Conservation (phyloP, 2,797 vertebrate species). For the Artibeus lituratus region DNA sequence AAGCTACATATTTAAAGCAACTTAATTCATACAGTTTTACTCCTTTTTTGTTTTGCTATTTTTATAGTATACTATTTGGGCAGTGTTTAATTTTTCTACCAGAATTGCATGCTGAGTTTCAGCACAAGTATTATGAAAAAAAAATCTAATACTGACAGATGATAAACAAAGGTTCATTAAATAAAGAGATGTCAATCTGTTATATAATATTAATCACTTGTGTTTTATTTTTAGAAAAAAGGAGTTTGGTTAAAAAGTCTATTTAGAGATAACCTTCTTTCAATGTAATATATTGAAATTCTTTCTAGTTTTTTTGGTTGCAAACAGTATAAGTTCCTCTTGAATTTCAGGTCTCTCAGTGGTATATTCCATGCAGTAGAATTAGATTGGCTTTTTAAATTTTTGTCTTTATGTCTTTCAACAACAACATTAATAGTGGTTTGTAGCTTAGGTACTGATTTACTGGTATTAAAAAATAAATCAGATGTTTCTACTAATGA, state of each 20-base stretch:
- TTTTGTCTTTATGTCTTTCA: not conserved
- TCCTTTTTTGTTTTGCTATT: not conserved
- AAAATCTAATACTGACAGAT: not conserved
- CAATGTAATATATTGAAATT: not conserved
- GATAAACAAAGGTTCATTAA: not conserved
- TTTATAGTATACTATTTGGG: not conserved
- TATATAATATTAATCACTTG: not conserved
- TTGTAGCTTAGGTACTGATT: not conserved
- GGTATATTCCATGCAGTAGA: not conserved
- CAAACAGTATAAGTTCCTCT: not conserved
- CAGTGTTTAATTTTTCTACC: not conserved
- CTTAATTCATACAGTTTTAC: not conserved
- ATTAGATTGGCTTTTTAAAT: not conserved
- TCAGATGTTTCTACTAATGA: not conserved
- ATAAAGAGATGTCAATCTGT: not conserved
- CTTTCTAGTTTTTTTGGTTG: not conserved
- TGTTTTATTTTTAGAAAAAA: not conserved
- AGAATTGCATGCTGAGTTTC: not conserved
- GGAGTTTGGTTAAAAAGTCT: not conserved
- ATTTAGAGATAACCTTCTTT: not conserved
- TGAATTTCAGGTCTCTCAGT: not conserved
- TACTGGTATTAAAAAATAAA: not conserved
- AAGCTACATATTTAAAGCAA: not conserved
- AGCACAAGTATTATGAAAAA: not conserved
- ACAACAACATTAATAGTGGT: not conserved